Evolutionary conservation across 2,797 vertebrate species (phyloP).

Genomic region (Anguilla marmorata): DNA sequence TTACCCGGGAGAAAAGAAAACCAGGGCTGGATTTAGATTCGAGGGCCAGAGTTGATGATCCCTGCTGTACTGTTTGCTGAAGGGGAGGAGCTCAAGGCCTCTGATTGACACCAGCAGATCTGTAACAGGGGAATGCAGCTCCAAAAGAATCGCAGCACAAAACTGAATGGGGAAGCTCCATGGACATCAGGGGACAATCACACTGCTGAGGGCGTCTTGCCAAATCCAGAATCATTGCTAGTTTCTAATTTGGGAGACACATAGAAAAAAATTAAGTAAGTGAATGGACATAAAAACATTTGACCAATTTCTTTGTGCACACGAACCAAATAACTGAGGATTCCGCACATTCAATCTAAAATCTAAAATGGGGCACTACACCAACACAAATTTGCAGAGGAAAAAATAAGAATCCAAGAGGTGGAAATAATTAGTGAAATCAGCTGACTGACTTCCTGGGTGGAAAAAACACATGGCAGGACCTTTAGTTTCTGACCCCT

Average conservation of each 20-base stretch:
- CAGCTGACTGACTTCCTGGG: too few relatives aligned
- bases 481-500: too few relatives aligned
- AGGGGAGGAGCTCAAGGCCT: background rate
- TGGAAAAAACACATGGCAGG: too few relatives aligned
- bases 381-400: too few relatives aligned
- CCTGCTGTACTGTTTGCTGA: background rate
- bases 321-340: background rate
- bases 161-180: background rate
- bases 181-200: background rate
- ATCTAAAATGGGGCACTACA: too few relatives aligned
- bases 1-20: too few relatives aligned
- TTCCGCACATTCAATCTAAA: too few relatives aligned
- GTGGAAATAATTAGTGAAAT: too few relatives aligned
- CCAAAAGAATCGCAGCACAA: background rate
- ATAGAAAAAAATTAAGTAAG: background rate
- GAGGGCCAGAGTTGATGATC: too few relatives aligned
- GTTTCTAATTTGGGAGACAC: background rate
- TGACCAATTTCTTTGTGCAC: background rate
- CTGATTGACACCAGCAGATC: slow-evolving; percentile 1
- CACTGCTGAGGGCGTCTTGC: background rate
- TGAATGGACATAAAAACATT: background rate
- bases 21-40: too few relatives aligned
- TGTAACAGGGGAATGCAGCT: background rate
- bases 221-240: background rate
- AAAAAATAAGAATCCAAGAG: too few relatives aligned